A percentile compares a stretch with the other conserved stretches of the same genome.
Conservation (phyloP, 2,113 vertebrate genomes). For the Columba livia region DNA sequence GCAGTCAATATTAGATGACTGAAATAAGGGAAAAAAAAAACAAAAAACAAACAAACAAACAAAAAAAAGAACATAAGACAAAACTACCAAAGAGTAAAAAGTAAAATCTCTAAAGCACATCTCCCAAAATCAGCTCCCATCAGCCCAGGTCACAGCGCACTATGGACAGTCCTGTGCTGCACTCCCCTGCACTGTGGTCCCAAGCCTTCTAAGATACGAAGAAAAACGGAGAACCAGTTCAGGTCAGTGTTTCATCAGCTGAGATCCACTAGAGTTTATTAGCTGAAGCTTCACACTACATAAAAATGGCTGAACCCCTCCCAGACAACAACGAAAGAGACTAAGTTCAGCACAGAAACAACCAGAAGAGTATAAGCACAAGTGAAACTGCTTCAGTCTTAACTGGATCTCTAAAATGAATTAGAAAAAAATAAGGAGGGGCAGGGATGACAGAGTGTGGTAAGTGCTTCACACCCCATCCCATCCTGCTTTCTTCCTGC, state of each 20-base stretch:
- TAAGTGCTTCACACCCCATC: neutral
- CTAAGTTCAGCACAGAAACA: neutral
- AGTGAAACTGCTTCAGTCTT: neutral
- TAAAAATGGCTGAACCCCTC: neutral
- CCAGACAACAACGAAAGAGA: neutral
- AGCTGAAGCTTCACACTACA: neutral
- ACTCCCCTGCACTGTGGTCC: neutral
- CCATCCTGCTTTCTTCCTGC: neutral
- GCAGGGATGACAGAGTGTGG: no score
- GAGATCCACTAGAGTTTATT: neutral
- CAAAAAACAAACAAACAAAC: no score
- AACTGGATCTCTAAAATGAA: neutral
- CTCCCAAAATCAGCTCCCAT: neutral
- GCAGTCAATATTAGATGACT: neutral
- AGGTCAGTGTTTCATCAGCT: neutral
- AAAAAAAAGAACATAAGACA: neutral
- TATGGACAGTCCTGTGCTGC: rapidly evolving
- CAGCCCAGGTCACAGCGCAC: rapidly evolving
- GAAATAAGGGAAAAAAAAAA: neutral
- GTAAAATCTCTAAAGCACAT: neutral
- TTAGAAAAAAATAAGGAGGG: neutral
- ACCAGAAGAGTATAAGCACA: rapidly evolving
- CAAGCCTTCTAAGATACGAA: neutral
- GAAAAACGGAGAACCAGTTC: neutral
- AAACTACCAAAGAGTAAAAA: neutral